These are phyloP conservation scores for Nemotelus pantherinus DNA, from an alignment of 2,888 invertebrate species.

Conservation along the genomic window DNA sequence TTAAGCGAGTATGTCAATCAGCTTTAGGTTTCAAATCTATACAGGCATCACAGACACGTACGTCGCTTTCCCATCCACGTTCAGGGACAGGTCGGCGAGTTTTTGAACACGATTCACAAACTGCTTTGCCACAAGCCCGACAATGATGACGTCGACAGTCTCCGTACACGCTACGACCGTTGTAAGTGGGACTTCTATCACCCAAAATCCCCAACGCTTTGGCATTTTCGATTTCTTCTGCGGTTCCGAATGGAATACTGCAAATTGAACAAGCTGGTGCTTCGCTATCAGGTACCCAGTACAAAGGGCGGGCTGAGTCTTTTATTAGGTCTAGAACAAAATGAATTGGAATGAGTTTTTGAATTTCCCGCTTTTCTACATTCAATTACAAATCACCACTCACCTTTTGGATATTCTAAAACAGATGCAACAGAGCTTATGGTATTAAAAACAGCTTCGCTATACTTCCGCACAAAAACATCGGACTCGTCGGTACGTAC, in stretches of 20 bases:
- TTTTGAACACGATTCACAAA: constrained; percentile 70
- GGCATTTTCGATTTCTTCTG: constrained; percentile 62
- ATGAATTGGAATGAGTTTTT: neutral
- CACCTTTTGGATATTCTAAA: constrained; percentile 78
- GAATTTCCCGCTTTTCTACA: neutral
- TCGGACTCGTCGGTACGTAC: constrained; percentile 64
- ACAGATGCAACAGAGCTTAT: constrained; percentile 76
- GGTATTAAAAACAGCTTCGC: constrained; percentile 78
- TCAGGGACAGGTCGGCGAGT: constrained; percentile 73
- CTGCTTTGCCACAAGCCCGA: constrained; percentile 76
- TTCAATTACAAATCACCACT: neutral
- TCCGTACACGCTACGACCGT: constrained; percentile 55
- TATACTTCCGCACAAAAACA: constrained; percentile 71
- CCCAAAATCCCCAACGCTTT: constrained; percentile 55
- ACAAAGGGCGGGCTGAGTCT: constrained; percentile 77
- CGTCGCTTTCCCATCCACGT: constrained; percentile 77
- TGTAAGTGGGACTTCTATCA: constrained; percentile 55
- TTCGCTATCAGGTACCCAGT: constrained; percentile 83
- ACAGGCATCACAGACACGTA: constrained; percentile 78
- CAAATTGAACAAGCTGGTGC: constrained; percentile 75
- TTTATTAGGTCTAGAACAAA: constrained; percentile 70
- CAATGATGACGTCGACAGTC: constrained; percentile 72
- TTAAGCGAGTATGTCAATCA: constrained; percentile 47
- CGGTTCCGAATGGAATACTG: constrained; percentile 68
- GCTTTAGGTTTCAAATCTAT: constrained; percentile 53